Percentiles rank a stretch among this genome's conserved stretches.
These are phyloP conservation scores for Mycteria americana DNA, from an alignment of 2,797 vertebrate genomes.

Conservation along the genomic window DNA sequence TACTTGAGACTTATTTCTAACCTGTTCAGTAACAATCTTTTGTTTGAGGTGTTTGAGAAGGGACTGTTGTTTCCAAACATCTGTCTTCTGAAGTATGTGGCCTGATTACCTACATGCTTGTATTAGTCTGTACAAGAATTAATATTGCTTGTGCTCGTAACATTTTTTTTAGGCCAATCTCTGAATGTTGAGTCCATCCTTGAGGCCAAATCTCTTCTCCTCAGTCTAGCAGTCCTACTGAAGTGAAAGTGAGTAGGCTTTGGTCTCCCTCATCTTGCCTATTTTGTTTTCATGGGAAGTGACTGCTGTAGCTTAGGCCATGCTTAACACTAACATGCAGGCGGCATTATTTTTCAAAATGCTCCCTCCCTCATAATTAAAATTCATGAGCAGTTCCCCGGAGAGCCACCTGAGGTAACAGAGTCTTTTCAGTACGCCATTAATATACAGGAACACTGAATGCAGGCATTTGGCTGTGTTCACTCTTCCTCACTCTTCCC, in stretches of 20 bases:
- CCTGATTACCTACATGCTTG: constrained; percentile 41
- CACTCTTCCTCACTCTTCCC: constrained; percentile 61
- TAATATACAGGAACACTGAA: constrained; percentile 70
- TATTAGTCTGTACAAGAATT: constrained; percentile 41
- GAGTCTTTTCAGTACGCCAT: constrained; percentile 66
- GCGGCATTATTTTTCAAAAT: constrained; percentile 45
- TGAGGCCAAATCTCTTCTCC: background rate
- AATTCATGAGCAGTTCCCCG: constrained; percentile 52
- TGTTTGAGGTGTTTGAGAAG: background rate
- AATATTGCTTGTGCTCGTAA: constrained; percentile 41
- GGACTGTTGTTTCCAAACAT: background rate
- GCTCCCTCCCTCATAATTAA: constrained; percentile 66
- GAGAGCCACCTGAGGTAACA: constrained; percentile 74
- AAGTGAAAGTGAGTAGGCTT: background rate
- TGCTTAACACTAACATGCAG: background rate
- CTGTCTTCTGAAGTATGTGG: constrained; percentile 23
- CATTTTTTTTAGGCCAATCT: background rate
- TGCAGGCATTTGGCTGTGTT: constrained; percentile 65
- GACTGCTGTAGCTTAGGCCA: background rate
- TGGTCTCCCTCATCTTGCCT: background rate
- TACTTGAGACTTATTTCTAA: background rate
- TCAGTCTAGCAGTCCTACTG: background rate
- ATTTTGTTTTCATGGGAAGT: background rate
- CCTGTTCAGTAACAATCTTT: background rate
- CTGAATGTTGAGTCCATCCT: constrained; percentile 21